Conservation (phyloP, 2,113 vertebrate genomes). For the Gavia stellata region DNA sequence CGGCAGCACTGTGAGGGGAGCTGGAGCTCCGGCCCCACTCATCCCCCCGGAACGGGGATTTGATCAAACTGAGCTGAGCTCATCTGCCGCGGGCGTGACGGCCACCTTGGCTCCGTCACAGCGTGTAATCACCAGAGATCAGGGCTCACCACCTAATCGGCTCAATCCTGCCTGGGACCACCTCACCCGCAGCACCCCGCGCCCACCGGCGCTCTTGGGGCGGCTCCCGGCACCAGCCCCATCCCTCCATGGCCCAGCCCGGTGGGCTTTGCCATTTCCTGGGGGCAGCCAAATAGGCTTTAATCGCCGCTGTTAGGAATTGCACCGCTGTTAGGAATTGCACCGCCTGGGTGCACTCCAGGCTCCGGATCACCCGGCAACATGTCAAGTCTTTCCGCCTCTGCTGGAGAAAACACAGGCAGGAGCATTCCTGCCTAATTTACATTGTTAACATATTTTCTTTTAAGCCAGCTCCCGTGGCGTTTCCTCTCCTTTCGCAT, state of each 20-base stretch:
- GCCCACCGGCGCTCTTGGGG: background rate
- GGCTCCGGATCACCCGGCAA: background rate
- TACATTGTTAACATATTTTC: constrained; percentile 22
- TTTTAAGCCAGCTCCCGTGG: background rate
- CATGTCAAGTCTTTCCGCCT: background rate
- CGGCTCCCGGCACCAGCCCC: background rate
- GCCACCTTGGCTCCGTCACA: background rate
- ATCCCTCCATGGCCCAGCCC: rapidly evolving
- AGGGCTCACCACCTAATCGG: background rate
- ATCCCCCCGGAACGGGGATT: rapidly evolving
- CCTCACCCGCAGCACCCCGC: background rate
- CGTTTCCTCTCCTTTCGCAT: background rate
- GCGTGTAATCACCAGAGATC: background rate
- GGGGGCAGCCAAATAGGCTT: background rate
- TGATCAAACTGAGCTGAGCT: background rate
- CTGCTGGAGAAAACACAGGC: background rate
- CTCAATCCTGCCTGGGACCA: background rate
- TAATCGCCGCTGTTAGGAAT: rapidly evolving
- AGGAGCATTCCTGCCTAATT: background rate
- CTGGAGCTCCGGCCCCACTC: background rate
- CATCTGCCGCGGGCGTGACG: background rate
- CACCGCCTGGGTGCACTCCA: background rate
- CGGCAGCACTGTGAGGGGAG: rapidly evolving
- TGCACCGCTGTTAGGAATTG: rapidly evolving
- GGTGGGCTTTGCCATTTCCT: rapidly evolving